Evolutionary conservation across 2,888 invertebrate species (phyloP).

Genomic region (Neuroscelio doddi): DNA sequence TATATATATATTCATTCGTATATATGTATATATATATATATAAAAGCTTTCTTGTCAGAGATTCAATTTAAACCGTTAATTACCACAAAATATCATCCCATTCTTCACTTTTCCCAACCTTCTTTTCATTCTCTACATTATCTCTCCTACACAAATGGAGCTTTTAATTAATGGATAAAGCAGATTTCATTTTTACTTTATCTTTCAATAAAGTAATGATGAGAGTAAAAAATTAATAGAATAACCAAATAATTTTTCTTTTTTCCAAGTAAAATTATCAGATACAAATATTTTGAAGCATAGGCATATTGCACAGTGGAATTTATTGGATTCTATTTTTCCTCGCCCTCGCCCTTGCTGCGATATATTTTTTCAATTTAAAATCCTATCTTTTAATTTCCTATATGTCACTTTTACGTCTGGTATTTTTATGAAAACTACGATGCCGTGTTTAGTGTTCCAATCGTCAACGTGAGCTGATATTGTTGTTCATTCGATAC

Average conservation of each 20-base stretch:
- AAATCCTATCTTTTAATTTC: conserved; percentile 70
- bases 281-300: too few species aligned
- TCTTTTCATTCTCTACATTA: background rate
- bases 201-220: too few species aligned
- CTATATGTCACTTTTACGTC: conserved; percentile 67
- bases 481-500: conserved; percentile 55
- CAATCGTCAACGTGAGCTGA: conserved; percentile 56
- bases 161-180: too few species aligned
- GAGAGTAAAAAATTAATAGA: too few species aligned
- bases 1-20: too few species aligned
- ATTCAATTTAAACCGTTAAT: conserved; percentile 66
- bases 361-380: conserved; percentile 64
- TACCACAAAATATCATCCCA: too few species aligned
- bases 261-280: background rate
- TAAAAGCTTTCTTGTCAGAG: conserved; percentile 56
- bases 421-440: conserved; percentile 65
- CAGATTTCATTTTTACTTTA: too few species aligned
- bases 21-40: too few species aligned
- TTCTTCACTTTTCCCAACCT: too few species aligned
- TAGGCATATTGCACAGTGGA: too few species aligned
- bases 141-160: background rate
- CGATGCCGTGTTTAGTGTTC: conserved; percentile 59
- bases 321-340: conserved; percentile 14
- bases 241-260: too few species aligned
- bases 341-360: conserved; percentile 22